Conservation (phyloP, 1,140 invertebrate species). For the Drosophila bocqueti region DNA sequence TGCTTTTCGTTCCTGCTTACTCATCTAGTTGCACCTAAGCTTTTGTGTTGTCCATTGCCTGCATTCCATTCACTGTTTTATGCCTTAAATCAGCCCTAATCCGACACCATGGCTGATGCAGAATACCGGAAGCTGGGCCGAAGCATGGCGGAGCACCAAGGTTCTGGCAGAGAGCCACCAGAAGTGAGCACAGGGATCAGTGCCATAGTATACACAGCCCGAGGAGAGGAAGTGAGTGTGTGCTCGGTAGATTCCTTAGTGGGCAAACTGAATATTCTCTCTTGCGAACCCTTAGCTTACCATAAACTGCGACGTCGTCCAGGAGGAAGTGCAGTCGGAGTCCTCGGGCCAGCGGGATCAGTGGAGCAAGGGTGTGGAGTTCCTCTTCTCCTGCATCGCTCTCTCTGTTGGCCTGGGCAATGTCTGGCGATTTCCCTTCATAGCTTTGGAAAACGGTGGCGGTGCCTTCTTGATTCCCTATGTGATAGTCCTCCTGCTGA, state of each 20-base stretch:
- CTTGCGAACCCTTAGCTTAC: conserved; percentile 1
- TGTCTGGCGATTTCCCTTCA: conserved; percentile 93
- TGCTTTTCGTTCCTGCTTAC: background rate
- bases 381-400: conserved; percentile 92
- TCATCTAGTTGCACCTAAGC: conserved; percentile 18
- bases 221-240: conserved; percentile 30
- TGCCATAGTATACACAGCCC: conserved; percentile 44
- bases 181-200: background rate
- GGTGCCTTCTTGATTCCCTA: conserved; percentile 93
- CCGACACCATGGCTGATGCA: conserved; percentile 58
- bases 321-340: conserved; percentile 10
- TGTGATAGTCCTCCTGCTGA: conserved; percentile 90
- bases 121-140: conserved; percentile 47
- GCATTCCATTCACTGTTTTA: conserved; percentile 31
- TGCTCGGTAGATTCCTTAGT: accelerated
- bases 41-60: conserved; percentile 39
- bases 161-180: background rate
- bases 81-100: conserved; percentile 15
- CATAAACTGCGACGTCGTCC: conserved; percentile 16
- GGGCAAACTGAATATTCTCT: background rate
- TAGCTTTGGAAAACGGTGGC: conserved; percentile 91
- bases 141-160: conserved; percentile 7
- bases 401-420: conserved; percentile 95
- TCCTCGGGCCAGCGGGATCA: conserved; percentile 35
- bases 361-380: conserved; percentile 92